Percentiles rank a stretch among this genome's conserved stretches.
phyloP scores from a whole-genome alignment of 2,888 invertebrate genomes.

The Apoderus coryli region DNA sequence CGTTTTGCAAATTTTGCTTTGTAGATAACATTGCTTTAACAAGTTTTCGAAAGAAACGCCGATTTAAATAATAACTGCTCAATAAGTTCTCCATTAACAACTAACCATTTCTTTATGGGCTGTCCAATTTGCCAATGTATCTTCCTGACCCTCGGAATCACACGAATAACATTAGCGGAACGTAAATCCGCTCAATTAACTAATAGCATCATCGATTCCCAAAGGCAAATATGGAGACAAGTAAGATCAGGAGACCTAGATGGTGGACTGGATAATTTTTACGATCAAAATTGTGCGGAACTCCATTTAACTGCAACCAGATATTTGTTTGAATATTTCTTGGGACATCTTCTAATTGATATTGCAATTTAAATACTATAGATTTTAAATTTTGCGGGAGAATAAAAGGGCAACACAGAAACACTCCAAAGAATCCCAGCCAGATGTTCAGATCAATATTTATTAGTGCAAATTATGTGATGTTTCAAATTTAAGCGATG shows the following conservation, averaged over 20 bases:
- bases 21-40: conserved; percentile 1
- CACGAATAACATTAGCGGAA: too few species aligned
- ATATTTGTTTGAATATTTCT: conserved; percentile 2
- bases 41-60: conserved; percentile 1
- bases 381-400: conserved; percentile 1
- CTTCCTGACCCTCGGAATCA: too few species aligned
- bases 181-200: too few species aligned
- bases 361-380: not conserved
- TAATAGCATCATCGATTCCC: too few species aligned
- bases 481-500: too few species aligned
- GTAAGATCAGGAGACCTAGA: too few species aligned
- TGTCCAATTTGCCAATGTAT: conserved; percentile 3
- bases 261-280: too few species aligned
- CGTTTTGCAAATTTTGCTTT: conserved; percentile 3
- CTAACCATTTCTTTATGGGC: conserved; percentile 1
- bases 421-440: conserved; percentile 1
- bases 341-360: conserved; percentile 3
- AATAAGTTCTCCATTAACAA: conserved; percentile 1
- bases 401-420: conserved; percentile 2
- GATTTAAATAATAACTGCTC: conserved; percentile 3
- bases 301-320: conserved; percentile 3
- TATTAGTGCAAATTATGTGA: too few species aligned
- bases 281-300: conserved; percentile 1
- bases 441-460: conserved; percentile 1
- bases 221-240: too few species aligned